Base-by-base conservation (phyloP, 2,113 vertebrate genomes). In the Planiliza haematocheilus region DNA sequence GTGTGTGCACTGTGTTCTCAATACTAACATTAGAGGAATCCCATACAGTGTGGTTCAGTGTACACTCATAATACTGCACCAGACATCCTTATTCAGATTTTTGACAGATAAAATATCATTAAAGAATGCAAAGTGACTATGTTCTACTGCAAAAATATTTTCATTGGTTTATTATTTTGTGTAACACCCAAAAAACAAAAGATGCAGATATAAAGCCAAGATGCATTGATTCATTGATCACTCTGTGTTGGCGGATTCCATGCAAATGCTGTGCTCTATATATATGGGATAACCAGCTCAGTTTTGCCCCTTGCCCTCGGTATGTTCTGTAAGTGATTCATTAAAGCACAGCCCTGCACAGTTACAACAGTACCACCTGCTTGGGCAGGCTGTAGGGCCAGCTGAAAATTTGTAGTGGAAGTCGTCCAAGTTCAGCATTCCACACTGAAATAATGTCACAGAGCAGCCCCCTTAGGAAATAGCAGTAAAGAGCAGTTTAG, bases 281-380 rank as follows among this genome's bases (percentile, higher is more conserved):
- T 72, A 43, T 68, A n/a, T 39, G 52, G 70, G 71, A 58, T 84
- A 63, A 71, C 1, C 49, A 11, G 56, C 71, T 79, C 34, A 24
- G 37, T 58, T 61, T 53, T 58, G 51, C 57, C 61, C 24, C 46
- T 53, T 63, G 66, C 21, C 0, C 38, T 34, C 7, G 10, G 34
- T 39, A 42, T 14, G 38, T 70, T 51, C 60, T 61, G 16, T 51
- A 0, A 74, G 65, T 66, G 70, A 80, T 64, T 70, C 58, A 63
- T 63, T 46, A 80, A 74, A 74, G 64, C 63, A 45, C 30, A 62
- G 50, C 49, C 37, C 10, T 18, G 63, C 58, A 18, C 50, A 71
- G 38, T 50, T 59, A 43, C 45, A n/a, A 7, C 70, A 12, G 38
- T 0, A 39, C 43, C 70, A 69, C 64, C 70, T 68, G 69, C 77